Base-by-base conservation (phyloP, 2,888 invertebrate genomes). In the Mythimna lalbum region DNA sequence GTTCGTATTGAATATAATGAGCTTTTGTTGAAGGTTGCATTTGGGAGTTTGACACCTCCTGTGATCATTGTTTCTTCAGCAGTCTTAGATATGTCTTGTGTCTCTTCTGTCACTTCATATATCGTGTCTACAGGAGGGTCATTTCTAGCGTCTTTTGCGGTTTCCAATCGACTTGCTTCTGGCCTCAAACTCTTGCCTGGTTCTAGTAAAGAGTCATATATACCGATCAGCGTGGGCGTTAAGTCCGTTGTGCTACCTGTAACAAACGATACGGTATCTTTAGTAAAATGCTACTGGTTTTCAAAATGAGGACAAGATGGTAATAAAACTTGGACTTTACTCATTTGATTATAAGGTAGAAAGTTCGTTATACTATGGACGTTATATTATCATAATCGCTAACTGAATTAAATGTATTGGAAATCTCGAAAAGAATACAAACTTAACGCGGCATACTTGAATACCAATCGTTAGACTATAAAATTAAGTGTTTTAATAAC, bases 221-320 rank as follows among this genome's bases (percentile, higher is more conserved):
- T 98, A 80, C 98, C 98, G 94, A 99, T 97, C 79, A 98, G 96
- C 84, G 98, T 98, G 74, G 98, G 98, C 91, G 98, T 97, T 92
- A 99, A 96, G 92, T 99, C 98, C 87, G 98, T 97, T 85, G 98
- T 98, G 90, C 98, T 97, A 93, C 98, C 98, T 98, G 97, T 59
- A 97, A 97, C 85, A 90, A 94, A 89, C 90, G 75, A 86, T 88
- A 89, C 78, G 43, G 55, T 67, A 57, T 64, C 39, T 60, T 75
- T 53, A 76, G 53, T 73, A 69, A 62, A 66, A 36, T 7, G 55
- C 67, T 72, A 67, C 67, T 72, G 31, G 67, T 55, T 78, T 64
- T 53, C 43, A 63, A 65, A 55, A 70, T 69, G 39, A 66, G 62
- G 23, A n/a, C 63, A 52, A 23, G 17, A 10, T n/a, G 31, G 3